These are phyloP conservation scores for Platycheirus rosarum DNA, from an alignment of 2,888 invertebrate species.

Conservation along the genomic window DNA sequence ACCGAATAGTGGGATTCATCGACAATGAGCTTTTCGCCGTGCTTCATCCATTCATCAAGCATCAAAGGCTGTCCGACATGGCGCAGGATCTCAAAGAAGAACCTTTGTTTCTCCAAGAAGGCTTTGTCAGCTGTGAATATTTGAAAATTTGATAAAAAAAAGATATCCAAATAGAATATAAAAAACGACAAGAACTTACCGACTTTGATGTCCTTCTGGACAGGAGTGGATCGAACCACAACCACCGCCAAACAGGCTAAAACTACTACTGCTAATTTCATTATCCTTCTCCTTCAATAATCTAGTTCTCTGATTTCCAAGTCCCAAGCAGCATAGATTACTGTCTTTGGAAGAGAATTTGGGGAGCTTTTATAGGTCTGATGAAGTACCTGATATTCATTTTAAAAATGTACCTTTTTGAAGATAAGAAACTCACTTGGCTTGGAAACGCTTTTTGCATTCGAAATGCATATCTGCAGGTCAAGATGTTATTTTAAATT, in stretches of 20 bases:
- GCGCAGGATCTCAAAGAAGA: slow-evolving; percentile 78
- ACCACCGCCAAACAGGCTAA: slow-evolving; percentile 78
- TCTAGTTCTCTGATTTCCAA: not conserved
- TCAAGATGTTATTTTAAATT: slow-evolving; percentile 8
- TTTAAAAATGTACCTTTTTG: not conserved
- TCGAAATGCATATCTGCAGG: slow-evolving; percentile 23
- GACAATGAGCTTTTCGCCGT: slow-evolving; percentile 32
- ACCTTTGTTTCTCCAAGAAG: slow-evolving; percentile 78
- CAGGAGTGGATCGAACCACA: slow-evolving; percentile 75
- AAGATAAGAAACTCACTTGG: not conserved
- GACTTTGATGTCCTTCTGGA: slow-evolving; percentile 59
- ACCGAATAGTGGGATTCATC: slow-evolving; percentile 33
- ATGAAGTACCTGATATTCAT: slow-evolving; percentile 1
- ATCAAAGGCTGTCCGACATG: slow-evolving; percentile 76
- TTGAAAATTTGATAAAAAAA: not conserved
- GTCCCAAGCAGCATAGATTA: slow-evolving; percentile 20
- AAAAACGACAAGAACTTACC: slow-evolving; percentile 12
- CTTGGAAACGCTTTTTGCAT: not conserved
- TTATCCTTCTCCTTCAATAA: slow-evolving; percentile 76
- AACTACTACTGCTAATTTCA: slow-evolving; percentile 79
- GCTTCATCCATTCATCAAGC: slow-evolving; percentile 76
- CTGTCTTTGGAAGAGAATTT: slow-evolving; percentile 18
- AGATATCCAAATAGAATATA: not conserved
- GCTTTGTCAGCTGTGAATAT: slow-evolving; percentile 75
- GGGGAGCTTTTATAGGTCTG: slow-evolving; percentile 21